phyloP scores from a whole-genome alignment of 2,113 vertebrate genomes.

The Myotis yumanensis region DNA sequence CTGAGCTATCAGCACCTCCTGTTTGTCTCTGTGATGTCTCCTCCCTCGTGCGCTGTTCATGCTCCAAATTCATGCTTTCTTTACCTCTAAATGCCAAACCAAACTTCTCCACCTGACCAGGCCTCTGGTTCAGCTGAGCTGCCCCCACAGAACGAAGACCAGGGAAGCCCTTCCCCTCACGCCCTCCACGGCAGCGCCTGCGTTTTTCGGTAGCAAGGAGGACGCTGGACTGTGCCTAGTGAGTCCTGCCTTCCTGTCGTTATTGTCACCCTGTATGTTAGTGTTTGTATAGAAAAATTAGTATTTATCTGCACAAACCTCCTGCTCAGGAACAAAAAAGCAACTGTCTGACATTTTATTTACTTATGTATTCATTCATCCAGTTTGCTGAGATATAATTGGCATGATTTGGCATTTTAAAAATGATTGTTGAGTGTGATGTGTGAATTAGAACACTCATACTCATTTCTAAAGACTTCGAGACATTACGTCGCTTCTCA shows the following conservation, averaged over 20 bases:
- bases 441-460: background rate
- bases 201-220: background rate
- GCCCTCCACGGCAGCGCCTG: background rate
- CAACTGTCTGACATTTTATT: background rate
- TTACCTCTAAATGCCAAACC: background rate
- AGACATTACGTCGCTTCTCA: background rate
- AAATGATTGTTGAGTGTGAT: background rate
- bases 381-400: background rate
- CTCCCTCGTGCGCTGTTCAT: accelerated
- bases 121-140: background rate
- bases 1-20: accelerated
- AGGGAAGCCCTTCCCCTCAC: too few species aligned
- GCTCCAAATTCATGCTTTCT: accelerated
- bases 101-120: accelerated
- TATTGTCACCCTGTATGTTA: background rate
- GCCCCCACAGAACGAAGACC: accelerated
- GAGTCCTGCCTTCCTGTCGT: background rate
- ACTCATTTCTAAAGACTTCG: background rate
- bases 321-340: background rate
- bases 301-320: background rate
- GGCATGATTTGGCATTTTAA: background rate
- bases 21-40: accelerated
- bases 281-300: background rate
- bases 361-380: background rate
- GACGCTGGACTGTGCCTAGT: background rate